These are phyloP conservation scores for Drosophila quinaria DNA, from an alignment of 2,888 invertebrate genomes.

Conservation along the genomic window DNA sequence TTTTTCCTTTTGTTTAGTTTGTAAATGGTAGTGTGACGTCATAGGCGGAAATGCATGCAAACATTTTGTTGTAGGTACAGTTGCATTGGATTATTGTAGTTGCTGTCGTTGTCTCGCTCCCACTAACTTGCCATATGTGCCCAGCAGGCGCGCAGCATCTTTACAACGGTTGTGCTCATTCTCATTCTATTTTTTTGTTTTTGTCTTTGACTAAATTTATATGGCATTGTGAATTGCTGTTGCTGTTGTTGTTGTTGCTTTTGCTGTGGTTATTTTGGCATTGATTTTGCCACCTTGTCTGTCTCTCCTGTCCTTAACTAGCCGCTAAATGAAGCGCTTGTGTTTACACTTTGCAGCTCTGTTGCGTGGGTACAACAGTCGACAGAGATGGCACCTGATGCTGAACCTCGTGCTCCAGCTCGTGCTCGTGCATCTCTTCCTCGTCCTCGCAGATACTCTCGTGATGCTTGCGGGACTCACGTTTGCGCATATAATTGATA, in stretches of 20 bases:
- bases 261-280: constrained; percentile 36
- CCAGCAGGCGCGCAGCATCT: constrained; percentile 38
- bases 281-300: constrained; percentile 45
- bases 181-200: constrained; percentile 18
- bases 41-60: constrained; percentile 67
- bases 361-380: constrained; percentile 61
- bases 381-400: constrained; percentile 54
- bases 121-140: constrained; percentile 17
- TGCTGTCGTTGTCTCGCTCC: constrained; percentile 35
- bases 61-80: constrained; percentile 48
- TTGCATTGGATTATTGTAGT: constrained; percentile 59
- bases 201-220: constrained; percentile 57
- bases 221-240: constrained; percentile 66
- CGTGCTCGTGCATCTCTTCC: constrained; percentile 83
- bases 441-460: constrained; percentile 87
- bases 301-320: constrained; percentile 32
- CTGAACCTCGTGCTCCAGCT: constrained; percentile 66
- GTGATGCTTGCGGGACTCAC: constrained; percentile 86
- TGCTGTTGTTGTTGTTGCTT: constrained; percentile 40
- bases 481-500: constrained; percentile 84
- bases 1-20: constrained; percentile 35
- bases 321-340: constrained; percentile 8
- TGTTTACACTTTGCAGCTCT: constrained; percentile 71
- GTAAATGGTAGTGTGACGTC: constrained; percentile 75
- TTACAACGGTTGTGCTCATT: constrained; percentile 21